Base-by-base conservation (phyloP, 2,797 vertebrate genomes). In the Melanotaenia boesemani region DNA sequence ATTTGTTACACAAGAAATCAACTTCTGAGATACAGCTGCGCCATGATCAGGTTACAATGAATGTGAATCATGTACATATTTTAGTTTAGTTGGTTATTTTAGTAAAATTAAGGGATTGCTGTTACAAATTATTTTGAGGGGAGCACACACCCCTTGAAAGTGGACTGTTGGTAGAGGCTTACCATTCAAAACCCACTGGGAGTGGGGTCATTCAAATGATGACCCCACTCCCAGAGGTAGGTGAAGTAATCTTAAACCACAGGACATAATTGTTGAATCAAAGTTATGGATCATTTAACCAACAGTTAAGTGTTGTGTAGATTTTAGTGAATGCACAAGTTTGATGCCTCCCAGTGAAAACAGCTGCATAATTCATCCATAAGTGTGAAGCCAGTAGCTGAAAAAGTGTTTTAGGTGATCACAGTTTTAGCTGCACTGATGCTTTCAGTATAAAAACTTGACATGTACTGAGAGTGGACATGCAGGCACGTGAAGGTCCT, bases 401-500 rank as follows among this genome's bases (percentile, higher is more conserved):
- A 52, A 30, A 4, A 63, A 70, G 13, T 41, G 15, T 9, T 67
- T 58, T 60, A 15, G 74, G 8, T 54, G 69, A 24, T 86, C 37
- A 79, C 76, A 76, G 61, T 77, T 44, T 63, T 48, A 32, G 54
- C 36, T 44, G 52, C 41, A 36, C 16, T 50, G 55, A 46, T 46
- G 12, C 34, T 55, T 26, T 55, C 72, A 56, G 30, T 55, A 60
- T 22, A n/a, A 60, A 65, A 72, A 36, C 59, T 39, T 74, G 15
- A 41, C 20, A 30, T 32, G 30, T 36, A 5, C 24, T 54, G 34
- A 56, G 28, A 22, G 55, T 67, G 64, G 59, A 18, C 62, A 28
- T 76, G 11, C 36, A 68, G 24, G 44, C 41, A 62, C 28, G 68
- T 39, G 18, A 63, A n/a, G 16, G 56, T 63, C 82, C 86, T 84